Conservation (phyloP, 2,113 vertebrate genomes). For the Grallaria varia region DNA sequence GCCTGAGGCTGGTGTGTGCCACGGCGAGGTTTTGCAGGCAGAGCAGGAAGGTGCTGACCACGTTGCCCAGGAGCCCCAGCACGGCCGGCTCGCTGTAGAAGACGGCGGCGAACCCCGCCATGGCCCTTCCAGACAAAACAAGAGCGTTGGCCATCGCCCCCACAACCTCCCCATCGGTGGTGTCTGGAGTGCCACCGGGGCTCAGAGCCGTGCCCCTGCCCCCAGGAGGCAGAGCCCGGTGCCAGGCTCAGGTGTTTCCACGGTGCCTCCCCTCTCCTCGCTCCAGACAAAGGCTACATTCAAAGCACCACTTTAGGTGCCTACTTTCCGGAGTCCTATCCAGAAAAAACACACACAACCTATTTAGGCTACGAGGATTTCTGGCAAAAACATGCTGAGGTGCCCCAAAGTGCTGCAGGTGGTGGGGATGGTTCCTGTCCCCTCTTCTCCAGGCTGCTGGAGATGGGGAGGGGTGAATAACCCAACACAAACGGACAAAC, state of each 20-base stretch:
- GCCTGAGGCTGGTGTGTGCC: constrained; percentile 62
- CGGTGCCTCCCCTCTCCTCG: not conserved
- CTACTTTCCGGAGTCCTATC: constrained; percentile 43
- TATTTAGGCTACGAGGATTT: not conserved
- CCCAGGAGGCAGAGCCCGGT: not conserved
- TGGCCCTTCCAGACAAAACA: constrained; percentile 57
- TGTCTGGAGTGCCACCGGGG: not conserved
- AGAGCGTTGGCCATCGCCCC: not conserved
- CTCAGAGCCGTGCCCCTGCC: not conserved
- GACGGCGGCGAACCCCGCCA: constrained; percentile 86
- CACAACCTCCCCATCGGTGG: not conserved
- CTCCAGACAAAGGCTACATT: constrained; percentile 45
- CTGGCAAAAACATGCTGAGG: constrained; percentile 66
- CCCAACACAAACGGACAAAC: not conserved
- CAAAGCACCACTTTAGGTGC: constrained; percentile 41
- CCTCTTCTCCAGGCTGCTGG: constrained; percentile 39
- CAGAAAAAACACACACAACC: constrained; percentile 60
- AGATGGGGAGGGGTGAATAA: constrained; percentile 45
- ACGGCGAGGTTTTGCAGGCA: constrained; percentile 83
- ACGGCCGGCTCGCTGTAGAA: constrained; percentile 89
- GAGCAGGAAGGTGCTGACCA: constrained; percentile 86
- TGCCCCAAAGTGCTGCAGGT: constrained; percentile 54
- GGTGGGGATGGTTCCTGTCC: constrained; percentile 47
- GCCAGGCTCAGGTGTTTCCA: constrained; percentile 58
- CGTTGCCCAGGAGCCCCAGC: constrained; percentile 85